Conservation (phyloP, 2,797 vertebrate species). For the Hydrocynus forskahlii region DNA sequence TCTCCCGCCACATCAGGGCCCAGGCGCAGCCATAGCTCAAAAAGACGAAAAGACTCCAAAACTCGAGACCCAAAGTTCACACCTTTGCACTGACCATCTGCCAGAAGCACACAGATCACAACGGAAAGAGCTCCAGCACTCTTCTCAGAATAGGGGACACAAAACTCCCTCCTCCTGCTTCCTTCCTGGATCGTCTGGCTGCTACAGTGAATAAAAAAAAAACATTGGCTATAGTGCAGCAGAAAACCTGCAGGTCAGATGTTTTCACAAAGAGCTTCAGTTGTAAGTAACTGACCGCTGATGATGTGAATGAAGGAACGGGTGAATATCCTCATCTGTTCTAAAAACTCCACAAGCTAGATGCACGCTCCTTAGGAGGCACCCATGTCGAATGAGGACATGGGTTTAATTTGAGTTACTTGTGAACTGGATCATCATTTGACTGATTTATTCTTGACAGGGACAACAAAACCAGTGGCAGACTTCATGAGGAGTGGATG, state of each 20-base stretch:
- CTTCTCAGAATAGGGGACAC: background rate
- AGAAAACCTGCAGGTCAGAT: conserved; percentile 20
- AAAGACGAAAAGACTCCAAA: conserved; percentile 44
- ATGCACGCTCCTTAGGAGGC: background rate
- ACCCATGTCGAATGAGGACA: background rate
- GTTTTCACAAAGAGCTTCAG: background rate
- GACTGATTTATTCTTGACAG: background rate
- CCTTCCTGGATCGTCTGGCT: too few species aligned
- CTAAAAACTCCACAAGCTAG: background rate
- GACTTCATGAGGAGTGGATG: background rate
- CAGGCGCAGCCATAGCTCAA: conserved; percentile 40
- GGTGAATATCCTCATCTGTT: background rate
- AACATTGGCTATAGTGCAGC: background rate
- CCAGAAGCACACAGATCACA: too few species aligned
- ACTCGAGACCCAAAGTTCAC: conserved; percentile 47
- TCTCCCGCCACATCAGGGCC: conserved; percentile 56
- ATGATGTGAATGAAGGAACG: background rate
- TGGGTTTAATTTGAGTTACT: background rate
- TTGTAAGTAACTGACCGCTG: background rate
- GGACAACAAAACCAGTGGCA: background rate
- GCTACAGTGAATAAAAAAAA: too few species aligned
- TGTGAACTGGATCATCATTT: background rate
- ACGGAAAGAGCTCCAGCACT: too few species aligned
- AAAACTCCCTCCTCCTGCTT: background rate
- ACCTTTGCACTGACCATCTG: conserved; percentile 49